phyloP scores from a whole-genome alignment of 2,113 vertebrate species.

The Lasiurus cinereus region DNA sequence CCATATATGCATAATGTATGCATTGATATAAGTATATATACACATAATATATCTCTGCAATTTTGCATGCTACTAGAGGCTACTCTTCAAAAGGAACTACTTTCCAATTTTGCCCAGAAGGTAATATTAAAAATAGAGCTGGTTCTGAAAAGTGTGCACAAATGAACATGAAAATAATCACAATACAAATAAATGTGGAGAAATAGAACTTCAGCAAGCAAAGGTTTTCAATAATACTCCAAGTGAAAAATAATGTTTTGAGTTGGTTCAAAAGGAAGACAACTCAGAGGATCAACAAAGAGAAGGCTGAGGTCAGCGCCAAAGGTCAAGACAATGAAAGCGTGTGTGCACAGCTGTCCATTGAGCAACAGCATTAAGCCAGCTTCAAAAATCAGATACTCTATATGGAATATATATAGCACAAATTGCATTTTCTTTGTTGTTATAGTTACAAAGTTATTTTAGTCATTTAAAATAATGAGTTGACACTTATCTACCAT shows the following conservation, averaged over 20 bases:
- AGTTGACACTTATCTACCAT: neutral
- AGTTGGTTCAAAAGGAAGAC: neutral
- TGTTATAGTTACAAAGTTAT: neutral
- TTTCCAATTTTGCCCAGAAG: neutral
- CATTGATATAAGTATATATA: accelerated
- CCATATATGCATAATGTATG: accelerated
- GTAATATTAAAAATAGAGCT: neutral
- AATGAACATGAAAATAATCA: neutral
- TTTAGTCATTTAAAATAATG: neutral
- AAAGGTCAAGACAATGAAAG: neutral
- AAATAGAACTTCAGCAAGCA: neutral
- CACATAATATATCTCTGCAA: no score
- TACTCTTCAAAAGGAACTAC: neutral
- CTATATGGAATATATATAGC: accelerated
- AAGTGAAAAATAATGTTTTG: neutral
- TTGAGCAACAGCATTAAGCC: accelerated
- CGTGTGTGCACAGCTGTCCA: accelerated
- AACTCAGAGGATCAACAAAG: no score
- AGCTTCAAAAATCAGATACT: neutral
- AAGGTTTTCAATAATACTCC: neutral
- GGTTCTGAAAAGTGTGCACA: neutral
- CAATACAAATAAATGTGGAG: neutral
- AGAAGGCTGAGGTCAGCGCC: neutral
- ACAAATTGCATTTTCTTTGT: neutral
- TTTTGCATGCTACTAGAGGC: accelerated